A percentile compares a stretch with the other conserved stretches of the same genome.
Evolutionary conservation across 2,888 invertebrate genomes (phyloP).

Genomic region (Sphaerophoria rueppellii): DNA sequence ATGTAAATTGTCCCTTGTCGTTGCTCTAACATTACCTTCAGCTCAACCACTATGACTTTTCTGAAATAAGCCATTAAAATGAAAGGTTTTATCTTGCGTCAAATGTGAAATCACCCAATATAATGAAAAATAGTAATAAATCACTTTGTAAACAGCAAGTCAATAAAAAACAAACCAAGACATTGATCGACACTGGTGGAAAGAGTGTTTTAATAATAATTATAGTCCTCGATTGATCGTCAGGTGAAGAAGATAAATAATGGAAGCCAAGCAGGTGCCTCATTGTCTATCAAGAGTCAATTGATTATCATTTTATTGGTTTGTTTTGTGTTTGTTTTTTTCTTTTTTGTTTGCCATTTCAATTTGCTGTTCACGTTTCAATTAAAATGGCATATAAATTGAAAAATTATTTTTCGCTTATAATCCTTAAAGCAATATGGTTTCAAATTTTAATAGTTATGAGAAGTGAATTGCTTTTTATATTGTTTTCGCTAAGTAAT

Average conservation of each 20-base stretch:
- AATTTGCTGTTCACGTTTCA: slow-evolving; percentile 63
- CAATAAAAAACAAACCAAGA: slow-evolving; percentile 49
- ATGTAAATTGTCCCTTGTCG: slow-evolving; percentile 33
- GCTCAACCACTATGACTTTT: slow-evolving; percentile 20
- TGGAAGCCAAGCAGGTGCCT: slow-evolving; percentile 51
- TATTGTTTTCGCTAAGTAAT: too few species aligned
- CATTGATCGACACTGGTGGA: slow-evolving; percentile 50
- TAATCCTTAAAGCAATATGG: slow-evolving; percentile 16
- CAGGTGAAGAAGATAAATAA: background rate
- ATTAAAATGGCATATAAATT: slow-evolving; percentile 66
- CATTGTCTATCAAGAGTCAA: slow-evolving; percentile 56
- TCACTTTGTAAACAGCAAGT: slow-evolving; percentile 47
- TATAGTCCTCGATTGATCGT: background rate
- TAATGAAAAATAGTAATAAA: slow-evolving; percentile 41
- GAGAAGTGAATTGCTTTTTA: too few species aligned
- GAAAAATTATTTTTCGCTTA: slow-evolving; percentile 58
- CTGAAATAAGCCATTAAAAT: slow-evolving; percentile 15
- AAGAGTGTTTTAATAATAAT: slow-evolving; percentile 57
- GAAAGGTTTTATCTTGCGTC: slow-evolving; percentile 1
- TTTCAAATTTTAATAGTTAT: too few species aligned
- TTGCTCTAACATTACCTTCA: slow-evolving; percentile 10
- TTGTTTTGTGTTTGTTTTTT: background rate
- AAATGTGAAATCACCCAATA: slow-evolving; percentile 41
- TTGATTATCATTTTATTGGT: slow-evolving; percentile 17
- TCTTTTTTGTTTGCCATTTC: slow-evolving; percentile 19